These are phyloP conservation scores for Tinea trinotella DNA, from an alignment of 2,888 invertebrate species.

Conservation along the genomic window DNA sequence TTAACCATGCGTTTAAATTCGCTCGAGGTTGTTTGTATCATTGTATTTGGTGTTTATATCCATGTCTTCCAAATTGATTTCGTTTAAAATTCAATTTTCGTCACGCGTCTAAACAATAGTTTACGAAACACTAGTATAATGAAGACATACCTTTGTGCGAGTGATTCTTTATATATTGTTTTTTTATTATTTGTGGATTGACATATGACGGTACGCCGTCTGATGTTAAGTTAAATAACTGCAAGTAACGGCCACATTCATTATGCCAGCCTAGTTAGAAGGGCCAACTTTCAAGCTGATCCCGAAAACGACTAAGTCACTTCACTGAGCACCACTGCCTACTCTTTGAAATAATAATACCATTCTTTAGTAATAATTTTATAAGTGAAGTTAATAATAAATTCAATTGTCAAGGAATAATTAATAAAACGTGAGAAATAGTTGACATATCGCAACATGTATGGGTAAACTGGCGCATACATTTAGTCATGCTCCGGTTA, in stretches of 20 bases:
- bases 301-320: too few species aligned
- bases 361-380: neutral
- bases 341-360: too few species aligned
- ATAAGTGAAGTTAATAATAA: slow-evolving; percentile 27
- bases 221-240: too few species aligned
- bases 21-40: slow-evolving; percentile 31
- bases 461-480: slow-evolving; percentile 30
- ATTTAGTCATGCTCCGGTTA: slow-evolving; percentile 25
- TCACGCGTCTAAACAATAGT: slow-evolving; percentile 29
- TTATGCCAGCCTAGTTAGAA: too few species aligned
- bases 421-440: slow-evolving; percentile 59
- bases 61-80: slow-evolving; percentile 39
- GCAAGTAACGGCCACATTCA: too few species aligned
- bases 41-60: slow-evolving; percentile 27
- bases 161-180: too few species aligned
- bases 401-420: slow-evolving; percentile 35
- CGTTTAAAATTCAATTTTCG: slow-evolving; percentile 43
- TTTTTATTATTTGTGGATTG: too few species aligned
- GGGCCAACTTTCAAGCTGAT: too few species aligned
- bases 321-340: too few species aligned
- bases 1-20: slow-evolving; percentile 27
- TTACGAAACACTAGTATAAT: neutral
- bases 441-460: slow-evolving; percentile 47
- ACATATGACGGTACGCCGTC: too few species aligned
- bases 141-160: neutral